Conservation (phyloP, 2,113 vertebrate species). For the Crotalus tigris region DNA sequence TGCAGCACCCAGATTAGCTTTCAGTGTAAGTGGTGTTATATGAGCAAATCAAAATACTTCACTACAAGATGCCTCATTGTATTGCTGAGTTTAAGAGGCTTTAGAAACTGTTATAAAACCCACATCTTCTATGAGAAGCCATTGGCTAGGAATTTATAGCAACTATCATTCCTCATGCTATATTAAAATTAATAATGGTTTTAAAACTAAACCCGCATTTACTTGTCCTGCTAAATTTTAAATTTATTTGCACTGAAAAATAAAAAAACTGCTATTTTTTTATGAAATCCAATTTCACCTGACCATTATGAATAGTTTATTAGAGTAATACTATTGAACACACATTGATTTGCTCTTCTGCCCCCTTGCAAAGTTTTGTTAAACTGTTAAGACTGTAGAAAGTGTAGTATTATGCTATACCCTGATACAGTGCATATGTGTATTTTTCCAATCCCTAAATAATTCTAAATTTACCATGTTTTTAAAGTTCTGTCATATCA, state of each 20-base stretch:
- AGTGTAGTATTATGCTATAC: not conserved
- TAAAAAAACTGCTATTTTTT: not conserved
- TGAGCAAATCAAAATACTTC: not conserved
- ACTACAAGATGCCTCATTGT: not conserved
- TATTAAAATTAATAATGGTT: not conserved
- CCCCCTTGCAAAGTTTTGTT: not conserved
- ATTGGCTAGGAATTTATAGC: not conserved
- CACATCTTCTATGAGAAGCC: not conserved
- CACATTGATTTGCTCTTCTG: not conserved
- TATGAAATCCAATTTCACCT: not conserved
- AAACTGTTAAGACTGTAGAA: not conserved
- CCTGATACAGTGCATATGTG: not conserved
- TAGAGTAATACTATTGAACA: accelerated
- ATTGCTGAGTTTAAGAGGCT: constrained; percentile 4
- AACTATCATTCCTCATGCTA: not conserved
- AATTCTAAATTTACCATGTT: not conserved
- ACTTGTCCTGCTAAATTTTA: constrained; percentile 8
- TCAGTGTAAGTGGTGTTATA: not conserved
- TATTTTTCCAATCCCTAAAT: not conserved
- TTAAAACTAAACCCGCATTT: not conserved
- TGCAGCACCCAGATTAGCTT: not conserved
- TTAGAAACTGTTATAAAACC: constrained; percentile 13
- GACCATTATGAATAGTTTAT: not conserved
- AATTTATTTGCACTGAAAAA: not conserved
- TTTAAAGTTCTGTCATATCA: constrained; percentile 18